These are phyloP conservation scores for Chromobotia macracanthus DNA, from an alignment of 2,797 vertebrate genomes.

Conservation along the genomic window DNA sequence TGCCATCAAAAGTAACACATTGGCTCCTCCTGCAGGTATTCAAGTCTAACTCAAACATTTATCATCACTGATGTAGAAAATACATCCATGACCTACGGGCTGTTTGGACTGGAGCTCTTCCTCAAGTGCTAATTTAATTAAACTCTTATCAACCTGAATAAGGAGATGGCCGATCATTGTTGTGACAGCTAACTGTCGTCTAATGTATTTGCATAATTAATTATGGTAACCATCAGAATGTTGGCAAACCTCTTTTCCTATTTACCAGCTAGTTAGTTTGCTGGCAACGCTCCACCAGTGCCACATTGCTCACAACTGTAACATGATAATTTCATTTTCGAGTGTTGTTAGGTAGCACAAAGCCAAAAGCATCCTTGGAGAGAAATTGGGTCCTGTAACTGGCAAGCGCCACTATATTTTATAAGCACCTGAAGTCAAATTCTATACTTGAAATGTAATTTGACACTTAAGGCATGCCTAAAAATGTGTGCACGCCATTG, in stretches of 20 bases:
- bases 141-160: slow-evolving; percentile 21
- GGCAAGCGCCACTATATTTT: neutral
- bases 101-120: slow-evolving; percentile 23
- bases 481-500: neutral
- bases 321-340: slow-evolving; percentile 32
- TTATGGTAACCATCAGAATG: slow-evolving; percentile 53
- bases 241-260: slow-evolving; percentile 47
- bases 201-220: slow-evolving; percentile 65
- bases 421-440: neutral
- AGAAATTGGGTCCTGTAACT: slow-evolving; percentile 2
- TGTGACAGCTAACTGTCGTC: slow-evolving; percentile 59
- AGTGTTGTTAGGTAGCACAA: slow-evolving; percentile 38
- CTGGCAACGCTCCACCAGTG: slow-evolving; percentile 38
- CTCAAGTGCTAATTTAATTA: slow-evolving; percentile 20
- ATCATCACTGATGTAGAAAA: slow-evolving; percentile 2
- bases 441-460: neutral
- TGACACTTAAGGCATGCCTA: neutral
- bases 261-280: slow-evolving; percentile 49
- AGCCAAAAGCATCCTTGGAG: slow-evolving; percentile 23
- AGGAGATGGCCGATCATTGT: slow-evolving; percentile 32
- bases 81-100: neutral
- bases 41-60: slow-evolving; percentile 1
- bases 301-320: slow-evolving; percentile 42
- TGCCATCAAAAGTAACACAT: neutral
- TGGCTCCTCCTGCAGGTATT: slow-evolving; percentile 24